Conservation (phyloP, 2,797 vertebrate species). For the Aphelocoma californica region DNA sequence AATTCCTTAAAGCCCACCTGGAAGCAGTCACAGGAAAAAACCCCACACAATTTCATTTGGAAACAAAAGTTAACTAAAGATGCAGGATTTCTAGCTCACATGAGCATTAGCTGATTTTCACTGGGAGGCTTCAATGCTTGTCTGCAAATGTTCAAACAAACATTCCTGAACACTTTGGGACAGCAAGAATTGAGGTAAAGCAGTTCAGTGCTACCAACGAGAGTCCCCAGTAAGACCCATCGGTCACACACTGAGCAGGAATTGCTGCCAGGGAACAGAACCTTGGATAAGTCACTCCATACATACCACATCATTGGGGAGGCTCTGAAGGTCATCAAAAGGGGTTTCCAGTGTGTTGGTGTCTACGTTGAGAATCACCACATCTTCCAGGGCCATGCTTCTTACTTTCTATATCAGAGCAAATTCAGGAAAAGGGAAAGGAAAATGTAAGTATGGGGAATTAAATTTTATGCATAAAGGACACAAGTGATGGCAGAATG, state of each 20-base stretch:
- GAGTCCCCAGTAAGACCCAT: background rate
- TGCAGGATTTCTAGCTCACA: background rate
- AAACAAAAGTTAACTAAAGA: background rate
- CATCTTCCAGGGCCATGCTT: constrained; percentile 92
- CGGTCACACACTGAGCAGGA: fast-evolving
- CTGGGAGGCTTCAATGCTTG: background rate
- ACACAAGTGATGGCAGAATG: background rate
- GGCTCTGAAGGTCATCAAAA: constrained; percentile 94
- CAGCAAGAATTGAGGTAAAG: background rate
- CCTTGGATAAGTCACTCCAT: background rate
- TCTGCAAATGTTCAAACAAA: background rate
- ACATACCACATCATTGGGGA: constrained; percentile 95
- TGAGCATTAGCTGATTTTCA: background rate
- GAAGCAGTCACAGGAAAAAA: background rate
- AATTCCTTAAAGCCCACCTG: background rate
- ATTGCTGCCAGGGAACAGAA: background rate
- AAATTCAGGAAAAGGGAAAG: background rate
- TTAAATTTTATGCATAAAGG: background rate
- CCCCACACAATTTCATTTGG: background rate
- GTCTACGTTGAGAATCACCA: constrained; percentile 89
- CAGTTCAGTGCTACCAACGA: fast-evolving
- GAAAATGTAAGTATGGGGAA: background rate
- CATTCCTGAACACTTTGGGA: background rate
- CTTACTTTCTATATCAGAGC: constrained; percentile 83
- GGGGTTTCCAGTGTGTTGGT: constrained; percentile 96